phyloP scores from a whole-genome alignment of 1,140 invertebrate species.

The Microvelia longipes region DNA sequence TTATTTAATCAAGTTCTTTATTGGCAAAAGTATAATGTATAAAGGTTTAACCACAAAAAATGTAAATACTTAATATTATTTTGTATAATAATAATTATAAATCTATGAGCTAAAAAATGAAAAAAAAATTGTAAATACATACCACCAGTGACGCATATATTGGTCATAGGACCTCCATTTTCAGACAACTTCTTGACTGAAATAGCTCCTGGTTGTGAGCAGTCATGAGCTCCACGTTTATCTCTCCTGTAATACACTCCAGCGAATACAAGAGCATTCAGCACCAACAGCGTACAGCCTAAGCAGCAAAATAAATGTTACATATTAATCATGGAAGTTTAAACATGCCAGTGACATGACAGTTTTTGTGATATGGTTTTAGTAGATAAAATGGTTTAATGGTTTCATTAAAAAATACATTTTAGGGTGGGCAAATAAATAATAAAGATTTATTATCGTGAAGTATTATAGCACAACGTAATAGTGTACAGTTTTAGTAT shows the following conservation, averaged over 20 bases:
- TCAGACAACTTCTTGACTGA: constrained; percentile 16
- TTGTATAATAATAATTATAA: background rate
- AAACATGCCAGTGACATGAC: background rate
- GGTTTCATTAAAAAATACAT: no score
- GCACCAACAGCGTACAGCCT: constrained; percentile 22
- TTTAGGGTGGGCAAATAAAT: no score
- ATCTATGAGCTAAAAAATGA: background rate
- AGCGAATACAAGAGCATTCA: constrained; percentile 83
- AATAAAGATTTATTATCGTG: no score
- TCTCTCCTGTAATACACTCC: constrained; percentile 88
- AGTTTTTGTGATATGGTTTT: background rate
- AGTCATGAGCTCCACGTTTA: constrained; percentile 44
- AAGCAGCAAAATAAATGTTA: background rate
- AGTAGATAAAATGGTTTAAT: background rate
- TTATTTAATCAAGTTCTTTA: no score
- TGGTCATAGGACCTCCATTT: constrained; percentile 21
- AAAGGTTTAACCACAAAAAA: background rate
- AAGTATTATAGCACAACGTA: no score
- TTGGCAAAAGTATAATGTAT: no score
- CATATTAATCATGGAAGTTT: background rate
- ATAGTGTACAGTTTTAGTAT: no score
- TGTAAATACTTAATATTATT: background rate
- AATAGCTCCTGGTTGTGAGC: constrained; percentile 25
- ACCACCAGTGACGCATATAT: constrained; percentile 21
- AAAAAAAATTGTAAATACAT: constrained; percentile 4